Conservation (phyloP, 2,888 invertebrate genomes). For the Stenchaetothrips biformis region DNA sequence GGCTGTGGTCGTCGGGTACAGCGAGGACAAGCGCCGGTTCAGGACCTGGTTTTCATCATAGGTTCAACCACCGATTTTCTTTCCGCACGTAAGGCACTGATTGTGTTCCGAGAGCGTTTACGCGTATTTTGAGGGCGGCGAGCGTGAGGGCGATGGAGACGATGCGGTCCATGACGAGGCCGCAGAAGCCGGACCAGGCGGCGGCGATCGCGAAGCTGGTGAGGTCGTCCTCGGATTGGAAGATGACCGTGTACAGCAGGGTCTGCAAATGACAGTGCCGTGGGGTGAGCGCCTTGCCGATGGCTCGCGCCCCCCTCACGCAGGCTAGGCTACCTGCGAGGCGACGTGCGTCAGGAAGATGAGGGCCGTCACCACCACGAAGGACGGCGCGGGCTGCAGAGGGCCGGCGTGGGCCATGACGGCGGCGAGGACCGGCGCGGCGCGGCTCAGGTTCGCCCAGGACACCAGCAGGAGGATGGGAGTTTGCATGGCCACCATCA, state of each 20-base stretch:
- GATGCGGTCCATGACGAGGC: background rate
- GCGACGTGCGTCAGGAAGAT: background rate
- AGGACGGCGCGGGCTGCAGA: background rate
- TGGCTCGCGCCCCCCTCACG: too few species aligned
- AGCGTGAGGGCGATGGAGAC: background rate
- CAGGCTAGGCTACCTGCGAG: background rate
- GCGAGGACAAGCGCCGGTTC: slow-evolving; percentile 5
- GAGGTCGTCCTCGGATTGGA: background rate
- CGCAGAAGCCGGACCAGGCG: background rate
- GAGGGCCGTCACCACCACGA: background rate
- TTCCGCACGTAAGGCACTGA: too few species aligned
- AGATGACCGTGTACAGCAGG: background rate
- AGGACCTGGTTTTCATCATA: background rate
- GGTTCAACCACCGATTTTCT: too few species aligned
- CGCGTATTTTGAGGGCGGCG: background rate
- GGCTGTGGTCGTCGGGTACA: background rate
- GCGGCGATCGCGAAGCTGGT: background rate
- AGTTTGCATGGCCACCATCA: background rate
- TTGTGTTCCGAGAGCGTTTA: too few species aligned
- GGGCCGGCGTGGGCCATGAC: background rate
- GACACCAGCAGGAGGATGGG: background rate
- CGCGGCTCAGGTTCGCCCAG: background rate
- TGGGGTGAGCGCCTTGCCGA: background rate
- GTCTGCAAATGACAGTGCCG: background rate
- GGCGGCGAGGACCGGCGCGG: background rate